Conservation (phyloP, 2,888 invertebrate genomes). For the Tipula confusa region DNA sequence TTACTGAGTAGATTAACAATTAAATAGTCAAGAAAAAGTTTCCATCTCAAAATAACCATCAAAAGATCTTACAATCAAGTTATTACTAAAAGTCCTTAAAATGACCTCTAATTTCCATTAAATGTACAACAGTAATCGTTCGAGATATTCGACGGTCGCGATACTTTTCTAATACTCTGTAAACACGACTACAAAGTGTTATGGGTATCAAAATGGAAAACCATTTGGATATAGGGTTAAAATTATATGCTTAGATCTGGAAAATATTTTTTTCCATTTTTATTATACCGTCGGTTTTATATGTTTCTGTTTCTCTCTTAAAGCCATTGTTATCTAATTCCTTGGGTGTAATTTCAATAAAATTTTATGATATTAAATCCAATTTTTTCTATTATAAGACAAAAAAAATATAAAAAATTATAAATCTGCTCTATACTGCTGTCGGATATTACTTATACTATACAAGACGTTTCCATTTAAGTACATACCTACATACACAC, state of each 20-base stretch:
- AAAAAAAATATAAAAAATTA: neutral
- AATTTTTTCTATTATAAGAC: neutral
- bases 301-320: slow-evolving; percentile 20
- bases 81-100: too few species aligned
- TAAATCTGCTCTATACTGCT: neutral
- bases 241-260: neutral
- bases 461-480: neutral
- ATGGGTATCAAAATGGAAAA: slow-evolving; percentile 7
- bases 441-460: neutral
- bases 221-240: neutral
- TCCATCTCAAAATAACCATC: too few species aligned
- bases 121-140: too few species aligned
- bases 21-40: too few species aligned
- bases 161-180: neutral
- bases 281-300: slow-evolving; percentile 5
- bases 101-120: too few species aligned
- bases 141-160: too few species aligned
- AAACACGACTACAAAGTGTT: neutral
- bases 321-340: slow-evolving; percentile 14
- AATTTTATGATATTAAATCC: slow-evolving; percentile 15
- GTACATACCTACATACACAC: neutral
- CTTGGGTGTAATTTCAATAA: slow-evolving; percentile 25
- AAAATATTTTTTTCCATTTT: neutral
- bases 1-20: too few species aligned
- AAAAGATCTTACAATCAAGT: too few species aligned